These are phyloP conservation scores for Natrix natrix DNA, from an alignment of 2,797 vertebrate species.

Conservation along the genomic window DNA sequence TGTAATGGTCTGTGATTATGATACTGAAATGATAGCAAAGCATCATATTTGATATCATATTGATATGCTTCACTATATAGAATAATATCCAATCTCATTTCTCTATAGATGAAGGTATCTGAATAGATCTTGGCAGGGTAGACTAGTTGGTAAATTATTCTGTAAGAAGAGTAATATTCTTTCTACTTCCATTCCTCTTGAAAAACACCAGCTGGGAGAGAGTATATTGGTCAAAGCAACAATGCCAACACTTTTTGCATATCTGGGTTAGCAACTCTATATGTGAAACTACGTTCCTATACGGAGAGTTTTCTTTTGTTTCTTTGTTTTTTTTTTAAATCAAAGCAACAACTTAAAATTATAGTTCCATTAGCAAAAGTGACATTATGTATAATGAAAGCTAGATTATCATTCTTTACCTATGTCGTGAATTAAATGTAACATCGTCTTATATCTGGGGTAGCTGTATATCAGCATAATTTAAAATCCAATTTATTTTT, in stretches of 20 bases:
- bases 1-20: not conserved
- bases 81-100: not conserved
- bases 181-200: not conserved
- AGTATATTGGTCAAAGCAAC: not conserved
- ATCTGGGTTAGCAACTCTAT: not conserved
- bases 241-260: not conserved
- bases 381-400: slow-evolving; percentile 25
- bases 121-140: not conserved
- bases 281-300: not conserved
- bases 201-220: not conserved
- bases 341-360: slow-evolving; percentile 20
- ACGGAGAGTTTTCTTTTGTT: not conserved
- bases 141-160: too few relatives aligned
- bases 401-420: slow-evolving; percentile 50
- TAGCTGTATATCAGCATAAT: slow-evolving; percentile 55
- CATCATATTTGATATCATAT: not conserved
- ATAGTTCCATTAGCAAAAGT: slow-evolving; percentile 52
- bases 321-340: not conserved
- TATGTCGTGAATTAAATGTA: slow-evolving; percentile 57
- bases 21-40: not conserved
- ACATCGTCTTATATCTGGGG: slow-evolving; percentile 50
- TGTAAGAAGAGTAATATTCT: not conserved
- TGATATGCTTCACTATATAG: not conserved
- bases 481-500: slow-evolving; percentile 61
- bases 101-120: not conserved